Base-by-base conservation (phyloP, 2,113 vertebrate genomes). In the Tichodroma muraria region DNA sequence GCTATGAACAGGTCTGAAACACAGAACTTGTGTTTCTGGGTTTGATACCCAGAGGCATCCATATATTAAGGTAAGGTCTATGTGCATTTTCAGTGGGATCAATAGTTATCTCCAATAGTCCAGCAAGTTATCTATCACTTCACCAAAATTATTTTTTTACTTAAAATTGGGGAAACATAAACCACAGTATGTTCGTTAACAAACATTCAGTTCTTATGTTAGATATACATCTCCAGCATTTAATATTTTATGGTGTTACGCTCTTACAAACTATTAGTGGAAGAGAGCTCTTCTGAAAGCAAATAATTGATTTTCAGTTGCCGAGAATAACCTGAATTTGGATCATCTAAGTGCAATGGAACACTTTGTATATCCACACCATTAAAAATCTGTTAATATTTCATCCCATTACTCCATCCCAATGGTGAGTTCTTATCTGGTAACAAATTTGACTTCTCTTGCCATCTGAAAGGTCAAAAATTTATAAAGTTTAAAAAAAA, bases 331-430 rank as follows among this genome's bases (percentile, higher is more conserved):
- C 25, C 61, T 84, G 54, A 57, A 52, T 85, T 80, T 88, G 52
- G 56, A 89, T 88, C 63, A 60, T 73, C 37, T 75, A 50, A 82
- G 13, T 63, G 75, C 66, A 83, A 17, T n/a, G 47, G 45, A 85
- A 84, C 38, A 45, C 50, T 90, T 59, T 30, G 25, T 65, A 27
- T 31, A 61, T 49, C 21, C 37, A 66, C 35, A 63, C 63, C 70
- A 77, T 92, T 90, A 80, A 87, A 87, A 95, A 50, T 21, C 33
- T 77, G 52, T 82, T 68, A 91, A 80, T 95, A 71, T 89, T 95
- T 95, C 73, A 80, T 66, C 18, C 88, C 30, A 56, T 92, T 89
- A 76, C 35, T 73, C 50, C 31, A 54, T 89, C 33, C 27, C 45
- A 63, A 11, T 18, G 23, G 11, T 24, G 42, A 70, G 24, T 59